Evolutionary conservation across 2,113 vertebrate species (phyloP), one percentile per base, ranked within the genome.

Genomic region (Edolisoma coerulescens): DNA sequence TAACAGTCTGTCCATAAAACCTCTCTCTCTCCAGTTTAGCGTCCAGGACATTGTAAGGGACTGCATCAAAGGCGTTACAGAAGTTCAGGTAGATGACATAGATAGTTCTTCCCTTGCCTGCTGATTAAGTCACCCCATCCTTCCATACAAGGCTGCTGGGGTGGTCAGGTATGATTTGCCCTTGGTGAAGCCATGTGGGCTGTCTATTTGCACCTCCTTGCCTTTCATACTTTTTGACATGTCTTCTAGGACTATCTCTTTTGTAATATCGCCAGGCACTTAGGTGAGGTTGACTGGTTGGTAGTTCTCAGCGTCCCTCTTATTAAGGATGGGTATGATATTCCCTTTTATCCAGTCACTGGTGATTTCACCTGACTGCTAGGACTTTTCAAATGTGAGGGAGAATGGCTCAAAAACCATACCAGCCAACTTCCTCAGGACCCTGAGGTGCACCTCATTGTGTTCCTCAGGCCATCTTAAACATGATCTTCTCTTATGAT

Each of bases 391-490:
- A 52, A 89, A 52, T 33, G 30, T 39, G 11, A 52, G 11, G 11
- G 28, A 52, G 5, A 44, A 2, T 42, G n/a, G 10, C 11, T 42
- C 47, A 89, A 30, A 20, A 52, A 57, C 13, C 19, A 9, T 8
- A 42, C 37, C 9, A 57, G 2, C 17, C 15, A 47, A 7, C 23
- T 37, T 37, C 30, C 26, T 68, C 20, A 57, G 49, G 39, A 44
- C 15, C 13, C 1, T 0, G 37, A 13, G 13, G 5, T 26, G 21
- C 18, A 50, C 8, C 17, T 57, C 35, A 12, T 3, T 60, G 26
- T 26, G 24, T 28, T 69, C 54, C 44, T 69, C n/a, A 69, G 42
- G 18, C 24, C 1, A 0, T 45, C 41, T 54, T 6, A 1, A 53
- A 79, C 11, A 22, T 24, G 6, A 26, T 49, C 13, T 35, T 44